A percentile compares a stretch with the other conserved stretches of the same genome.
Conservation (phyloP, 64 coral and sea anemone species). For the Dendrophyllia cribrosa region DNA sequence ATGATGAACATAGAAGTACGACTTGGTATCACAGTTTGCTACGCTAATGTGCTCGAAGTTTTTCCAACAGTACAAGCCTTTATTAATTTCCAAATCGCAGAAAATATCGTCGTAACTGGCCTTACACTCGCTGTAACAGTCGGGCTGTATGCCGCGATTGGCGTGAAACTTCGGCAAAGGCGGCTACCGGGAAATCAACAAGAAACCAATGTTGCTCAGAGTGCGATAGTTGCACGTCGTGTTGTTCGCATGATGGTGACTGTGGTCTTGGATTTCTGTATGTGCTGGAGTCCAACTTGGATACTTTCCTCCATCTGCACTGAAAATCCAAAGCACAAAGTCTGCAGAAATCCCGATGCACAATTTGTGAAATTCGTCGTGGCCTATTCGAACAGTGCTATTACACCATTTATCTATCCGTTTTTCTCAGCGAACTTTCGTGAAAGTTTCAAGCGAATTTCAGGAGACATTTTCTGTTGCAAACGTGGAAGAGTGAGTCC, state of each 20-base stretch:
- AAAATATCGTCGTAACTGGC: background rate
- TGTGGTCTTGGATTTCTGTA: conserved; percentile 5
- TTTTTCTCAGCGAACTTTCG: conserved; percentile 47
- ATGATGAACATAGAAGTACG: background rate
- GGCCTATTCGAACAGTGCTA: conserved; percentile 50
- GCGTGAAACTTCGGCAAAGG: conserved; percentile 41
- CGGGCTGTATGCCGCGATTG: conserved; percentile 24
- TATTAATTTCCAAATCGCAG: background rate
- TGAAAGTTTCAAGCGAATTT: conserved; percentile 4
- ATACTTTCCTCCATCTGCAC: conserved; percentile 4
- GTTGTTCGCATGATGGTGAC: conserved; percentile 44
- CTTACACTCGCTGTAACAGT: background rate
- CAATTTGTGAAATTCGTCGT: background rate
- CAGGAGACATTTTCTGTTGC: background rate
- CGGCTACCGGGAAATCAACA: conserved; percentile 12
- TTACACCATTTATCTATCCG: conserved; percentile 48
- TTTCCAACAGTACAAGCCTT: background rate
- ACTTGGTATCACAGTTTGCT: background rate
- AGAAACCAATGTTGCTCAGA: background rate
- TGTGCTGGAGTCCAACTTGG: conserved; percentile 50
- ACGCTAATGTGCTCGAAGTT: background rate
- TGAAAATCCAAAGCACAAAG: no score
- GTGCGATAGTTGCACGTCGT: background rate
- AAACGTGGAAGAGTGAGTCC: background rate
- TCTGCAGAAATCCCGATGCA: conserved; percentile 4